Evolutionary conservation across 2,888 invertebrate species (phyloP), one percentile per base, ranked within the genome.

Genomic region (Lycaena phlaeas): DNA sequence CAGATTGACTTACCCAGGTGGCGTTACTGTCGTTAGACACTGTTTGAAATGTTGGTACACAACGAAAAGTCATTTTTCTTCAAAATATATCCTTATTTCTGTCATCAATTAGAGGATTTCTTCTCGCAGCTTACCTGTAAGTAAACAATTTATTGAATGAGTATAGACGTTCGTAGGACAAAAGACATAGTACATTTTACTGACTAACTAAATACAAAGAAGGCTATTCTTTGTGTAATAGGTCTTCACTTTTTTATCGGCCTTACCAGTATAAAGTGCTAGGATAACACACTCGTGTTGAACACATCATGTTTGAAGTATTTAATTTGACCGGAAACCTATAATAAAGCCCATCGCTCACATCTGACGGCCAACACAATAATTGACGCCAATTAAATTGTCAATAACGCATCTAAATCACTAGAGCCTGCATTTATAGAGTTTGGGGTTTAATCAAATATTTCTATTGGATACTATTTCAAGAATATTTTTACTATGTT

Each of bases 111-210:
- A 49, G 44, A 36, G 29, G 63, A 56, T 56, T 71, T 75, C 70
- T 75, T 82, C 73, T 87, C 86, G 87, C 87, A 86, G 87, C 88
- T 88, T 88, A 88, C 88, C 88, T 88, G 87, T 84, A 87, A 87
- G 82, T 86, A 87, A 81, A 77, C 84, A 65, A 87, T 86, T 3
- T 4, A 6, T 6, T 18, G 7, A 5, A 18, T 12, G 14, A 29
- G 6, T 27, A 14, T 14, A 12, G n/a, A n/a, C n/a, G n/a, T n/a
- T n/a, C n/a, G n/a, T n/a, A n/a, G n/a, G n/a, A n/a, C n/a, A n/a
- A n/a, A n/a, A n/a, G n/a, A 10, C 1, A 1, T n/a, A 10, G 11
- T 3, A 27, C 10, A n/a, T 10, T 10, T 18, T n/a, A n/a, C n/a
- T n/a, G n/a, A n/a, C n/a, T n/a, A n/a, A n/a, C n/a, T n/a, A n/a